Percentiles rank a stretch among this genome's conserved stretches.
phyloP scores from a whole-genome alignment of 1,140 invertebrate genomes.

The Battus philenor region DNA sequence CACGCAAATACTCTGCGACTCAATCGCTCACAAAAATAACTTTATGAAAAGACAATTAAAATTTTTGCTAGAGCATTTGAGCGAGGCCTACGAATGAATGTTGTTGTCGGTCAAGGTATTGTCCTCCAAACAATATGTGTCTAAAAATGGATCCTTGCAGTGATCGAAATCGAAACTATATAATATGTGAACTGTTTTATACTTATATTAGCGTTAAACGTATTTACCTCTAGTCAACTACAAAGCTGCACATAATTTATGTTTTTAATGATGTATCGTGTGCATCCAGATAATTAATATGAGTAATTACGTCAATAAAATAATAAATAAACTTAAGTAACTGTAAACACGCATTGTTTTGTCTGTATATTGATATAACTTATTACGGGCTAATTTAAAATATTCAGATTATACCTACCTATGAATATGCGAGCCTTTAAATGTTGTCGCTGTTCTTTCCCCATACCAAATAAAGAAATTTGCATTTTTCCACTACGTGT shows the following conservation, averaged over 20 bases:
- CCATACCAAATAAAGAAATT: slow-evolving; percentile 51
- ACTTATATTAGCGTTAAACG: slow-evolving; percentile 61
- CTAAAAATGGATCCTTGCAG: slow-evolving; percentile 74
- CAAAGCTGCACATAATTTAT: slow-evolving; percentile 61
- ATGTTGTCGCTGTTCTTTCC: slow-evolving; percentile 37
- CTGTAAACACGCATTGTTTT: slow-evolving; percentile 52
- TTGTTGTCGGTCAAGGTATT: slow-evolving; percentile 55
- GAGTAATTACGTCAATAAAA: slow-evolving; percentile 53
- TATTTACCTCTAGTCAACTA: slow-evolving; percentile 75
- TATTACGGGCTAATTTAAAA: slow-evolving; percentile 37
- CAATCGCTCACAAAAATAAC: slow-evolving; percentile 67
- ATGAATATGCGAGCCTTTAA: slow-evolving; percentile 28
- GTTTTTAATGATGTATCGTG: slow-evolving; percentile 48
- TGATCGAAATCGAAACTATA: slow-evolving; percentile 68
- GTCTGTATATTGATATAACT: slow-evolving; percentile 51
- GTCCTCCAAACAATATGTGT: slow-evolving; percentile 66
- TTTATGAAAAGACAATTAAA: slow-evolving; percentile 75
- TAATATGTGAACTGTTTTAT: slow-evolving; percentile 65
- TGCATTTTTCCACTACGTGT: slow-evolving; percentile 62
- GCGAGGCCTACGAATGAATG: slow-evolving; percentile 77
- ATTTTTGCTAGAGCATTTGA: slow-evolving; percentile 78
- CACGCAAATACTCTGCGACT: slow-evolving; percentile 64
- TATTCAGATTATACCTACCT: slow-evolving; percentile 28
- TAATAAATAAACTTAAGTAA: slow-evolving; percentile 45
- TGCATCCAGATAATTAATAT: slow-evolving; percentile 66